These are phyloP conservation scores for Aphyosemion australe DNA, from an alignment of 2,113 vertebrate species.

Conservation along the genomic window DNA sequence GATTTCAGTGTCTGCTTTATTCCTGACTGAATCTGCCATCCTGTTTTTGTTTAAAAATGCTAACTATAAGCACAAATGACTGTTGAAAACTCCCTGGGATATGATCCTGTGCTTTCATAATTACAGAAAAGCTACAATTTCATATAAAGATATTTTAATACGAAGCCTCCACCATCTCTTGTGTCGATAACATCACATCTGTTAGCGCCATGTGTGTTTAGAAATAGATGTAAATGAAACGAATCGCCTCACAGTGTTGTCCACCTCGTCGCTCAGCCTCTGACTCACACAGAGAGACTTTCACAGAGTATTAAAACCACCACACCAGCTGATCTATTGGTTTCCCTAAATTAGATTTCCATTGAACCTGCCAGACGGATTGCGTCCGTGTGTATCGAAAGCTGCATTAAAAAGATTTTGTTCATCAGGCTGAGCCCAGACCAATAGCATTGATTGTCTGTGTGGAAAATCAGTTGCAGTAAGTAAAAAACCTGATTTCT, in stretches of 20 bases:
- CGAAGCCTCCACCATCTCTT: constrained; percentile 10
- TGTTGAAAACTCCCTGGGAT: neutral
- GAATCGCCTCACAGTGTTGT: constrained; percentile 18
- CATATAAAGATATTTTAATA: constrained; percentile 2
- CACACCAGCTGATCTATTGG: constrained; percentile 11
- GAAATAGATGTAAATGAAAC: constrained; percentile 29
- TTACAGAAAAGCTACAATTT: constrained; percentile 8
- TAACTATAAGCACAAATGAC: too few relatives aligned
- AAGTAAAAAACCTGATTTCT: constrained; percentile 1
- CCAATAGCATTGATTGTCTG: constrained; percentile 28
- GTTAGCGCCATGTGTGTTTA: constrained; percentile 12
- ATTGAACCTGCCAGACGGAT: constrained; percentile 21
- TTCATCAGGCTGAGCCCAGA: constrained; percentile 1
- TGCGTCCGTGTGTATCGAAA: neutral
- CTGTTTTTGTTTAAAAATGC: too few relatives aligned
- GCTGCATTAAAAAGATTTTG: neutral
- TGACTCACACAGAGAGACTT: constrained; percentile 50
- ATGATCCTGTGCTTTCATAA: neutral
- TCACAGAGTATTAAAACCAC: constrained; percentile 1
- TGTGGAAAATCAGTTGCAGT: neutral
- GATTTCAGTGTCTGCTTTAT: too few relatives aligned
- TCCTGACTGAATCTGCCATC: too few relatives aligned
- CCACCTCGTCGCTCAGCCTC: constrained; percentile 42
- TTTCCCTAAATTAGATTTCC: constrained; percentile 25
- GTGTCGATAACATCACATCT: constrained; percentile 13